Conservation (phyloP, 2,797 vertebrate species). For the Semotilus atromaculatus region DNA sequence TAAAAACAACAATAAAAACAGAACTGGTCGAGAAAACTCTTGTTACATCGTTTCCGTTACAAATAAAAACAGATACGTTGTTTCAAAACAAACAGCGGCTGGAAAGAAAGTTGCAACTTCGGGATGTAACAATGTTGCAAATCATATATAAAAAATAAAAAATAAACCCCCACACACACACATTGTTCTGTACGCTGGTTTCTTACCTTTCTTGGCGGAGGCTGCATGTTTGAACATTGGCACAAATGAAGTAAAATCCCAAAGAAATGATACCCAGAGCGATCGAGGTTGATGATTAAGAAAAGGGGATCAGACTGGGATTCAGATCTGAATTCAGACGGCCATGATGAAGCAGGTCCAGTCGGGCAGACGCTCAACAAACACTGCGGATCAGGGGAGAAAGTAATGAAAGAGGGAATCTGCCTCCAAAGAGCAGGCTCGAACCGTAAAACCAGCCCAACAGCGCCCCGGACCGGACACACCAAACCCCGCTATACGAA, state of each 20-base stretch:
- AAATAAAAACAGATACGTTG: neutral
- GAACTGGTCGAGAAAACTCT: neutral
- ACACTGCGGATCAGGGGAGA: slow-evolving; percentile 61
- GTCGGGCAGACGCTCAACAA: slow-evolving; percentile 63
- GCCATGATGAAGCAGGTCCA: slow-evolving; percentile 75
- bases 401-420: slow-evolving; percentile 57
- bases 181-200: neutral
- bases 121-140: slow-evolving; percentile 17
- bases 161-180: neutral
- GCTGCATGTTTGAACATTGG: slow-evolving; percentile 92
- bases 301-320: slow-evolving; percentile 67
- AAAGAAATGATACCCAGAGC: slow-evolving; percentile 54
- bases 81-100: slow-evolving; percentile 14
- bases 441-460: slow-evolving; percentile 12
- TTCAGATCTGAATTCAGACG: slow-evolving; percentile 76
- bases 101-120: slow-evolving; percentile 42
- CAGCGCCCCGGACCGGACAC: slow-evolving; percentile 37
- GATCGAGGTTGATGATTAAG: slow-evolving; percentile 47
- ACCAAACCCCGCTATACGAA: slow-evolving; percentile 24
- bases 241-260: slow-evolving; percentile 81
- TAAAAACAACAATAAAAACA: slow-evolving; percentile 40
- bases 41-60: neutral
- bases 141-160: neutral
- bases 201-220: slow-evolving; percentile 96
- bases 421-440: slow-evolving; percentile 42